Percentiles rank a stretch among this genome's conserved stretches.
phyloP scores from a whole-genome alignment of 2,888 invertebrate genomes.

The Orthosia gothica region DNA sequence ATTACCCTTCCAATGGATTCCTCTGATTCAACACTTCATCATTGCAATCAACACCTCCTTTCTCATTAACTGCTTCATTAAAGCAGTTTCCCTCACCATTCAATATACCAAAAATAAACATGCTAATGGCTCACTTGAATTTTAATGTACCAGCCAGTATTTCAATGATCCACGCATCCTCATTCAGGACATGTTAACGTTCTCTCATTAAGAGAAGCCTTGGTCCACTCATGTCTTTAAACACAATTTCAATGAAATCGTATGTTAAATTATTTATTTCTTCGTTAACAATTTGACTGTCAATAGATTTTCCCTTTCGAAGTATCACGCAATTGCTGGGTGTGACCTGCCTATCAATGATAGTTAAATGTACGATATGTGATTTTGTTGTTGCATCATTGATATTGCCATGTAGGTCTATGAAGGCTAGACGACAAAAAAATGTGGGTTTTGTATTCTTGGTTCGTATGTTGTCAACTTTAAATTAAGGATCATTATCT shows the following conservation, averaged over 20 bases:
- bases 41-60: conserved; percentile 25
- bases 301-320: conserved; percentile 70
- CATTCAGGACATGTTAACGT: conserved; percentile 61
- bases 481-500: conserved; percentile 28
- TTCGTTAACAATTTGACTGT: conserved; percentile 63
- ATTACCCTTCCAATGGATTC: neutral
- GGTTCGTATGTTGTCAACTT: conserved; percentile 5
- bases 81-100: conserved; percentile 45
- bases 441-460: conserved; percentile 27
- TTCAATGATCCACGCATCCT: conserved; percentile 61
- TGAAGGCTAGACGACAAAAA: conserved; percentile 16
- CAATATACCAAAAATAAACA: conserved; percentile 53
- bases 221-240: conserved; percentile 61
- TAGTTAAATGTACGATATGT: conserved; percentile 12
- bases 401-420: conserved; percentile 2
- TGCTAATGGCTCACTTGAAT: conserved; percentile 56
- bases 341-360: conserved; percentile 51
- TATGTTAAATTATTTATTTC: conserved; percentile 67
- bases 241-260: conserved; percentile 63
- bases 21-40: conserved; percentile 9
- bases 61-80: conserved; percentile 31
- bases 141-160: conserved; percentile 57
- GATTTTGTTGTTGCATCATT: conserved; percentile 37
- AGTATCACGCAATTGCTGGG: conserved; percentile 55
- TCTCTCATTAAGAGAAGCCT: conserved; percentile 66